Evolutionary conservation across 2,888 invertebrate species (phyloP).

Genomic region (Leptogaster cylindrica): DNA sequence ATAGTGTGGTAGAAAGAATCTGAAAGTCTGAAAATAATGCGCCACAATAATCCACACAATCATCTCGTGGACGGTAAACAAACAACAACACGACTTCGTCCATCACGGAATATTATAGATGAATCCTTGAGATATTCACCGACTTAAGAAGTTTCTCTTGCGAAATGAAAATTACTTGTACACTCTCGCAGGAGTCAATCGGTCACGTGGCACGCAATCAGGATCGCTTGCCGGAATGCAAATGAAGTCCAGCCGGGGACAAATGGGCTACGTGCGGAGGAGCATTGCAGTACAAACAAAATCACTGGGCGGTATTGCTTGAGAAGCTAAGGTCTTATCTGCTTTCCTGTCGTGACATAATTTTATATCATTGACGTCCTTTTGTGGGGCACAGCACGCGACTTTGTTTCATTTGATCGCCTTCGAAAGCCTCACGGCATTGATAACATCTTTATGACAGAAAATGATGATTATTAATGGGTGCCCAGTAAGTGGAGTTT

Average conservation of each 20-base stretch:
- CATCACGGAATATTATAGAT: slow-evolving; percentile 46
- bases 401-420: slow-evolving; percentile 47
- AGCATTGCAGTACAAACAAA: slow-evolving; percentile 36
- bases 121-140: slow-evolving; percentile 44
- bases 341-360: slow-evolving; percentile 63
- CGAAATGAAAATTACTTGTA: slow-evolving; percentile 29
- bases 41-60: slow-evolving; percentile 36
- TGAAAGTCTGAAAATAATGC: slow-evolving; percentile 41
- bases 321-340: slow-evolving; percentile 57
- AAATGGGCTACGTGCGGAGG: slow-evolving; percentile 10
- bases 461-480: slow-evolving; percentile 52
- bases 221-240: slow-evolving; percentile 38
- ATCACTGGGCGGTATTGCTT: slow-evolving; percentile 31
- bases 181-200: slow-evolving; percentile 34
- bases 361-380: slow-evolving; percentile 57
- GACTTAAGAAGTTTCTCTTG: slow-evolving; percentile 25
- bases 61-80: slow-evolving; percentile 40
- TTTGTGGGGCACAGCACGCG: slow-evolving; percentile 43
- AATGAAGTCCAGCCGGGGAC: slow-evolving; percentile 26
- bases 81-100: slow-evolving; percentile 44
- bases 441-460: slow-evolving; percentile 52
- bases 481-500: slow-evolving; percentile 42
- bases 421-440: slow-evolving; percentile 39
- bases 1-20: slow-evolving; percentile 14
- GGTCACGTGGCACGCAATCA: slow-evolving; percentile 46